These are phyloP conservation scores for Brachionus rubens DNA, from an alignment of 1,140 invertebrate genomes.

Conservation along the genomic window DNA sequence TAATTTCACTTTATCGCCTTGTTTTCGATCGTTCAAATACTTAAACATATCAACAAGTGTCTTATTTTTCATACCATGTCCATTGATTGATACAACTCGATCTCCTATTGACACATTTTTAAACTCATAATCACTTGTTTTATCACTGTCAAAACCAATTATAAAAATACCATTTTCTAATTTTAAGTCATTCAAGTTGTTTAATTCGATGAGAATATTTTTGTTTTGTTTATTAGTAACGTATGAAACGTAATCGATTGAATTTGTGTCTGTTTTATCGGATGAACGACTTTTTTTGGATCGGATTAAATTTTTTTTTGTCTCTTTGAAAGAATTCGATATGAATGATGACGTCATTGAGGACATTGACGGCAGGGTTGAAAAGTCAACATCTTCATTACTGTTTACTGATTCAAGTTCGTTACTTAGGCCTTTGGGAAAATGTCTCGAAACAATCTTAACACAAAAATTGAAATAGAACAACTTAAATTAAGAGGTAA, in stretches of 20 bases:
- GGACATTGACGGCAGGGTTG: conserved; percentile 8
- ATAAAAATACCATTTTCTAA: conserved; percentile 10
- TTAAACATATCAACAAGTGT: background rate
- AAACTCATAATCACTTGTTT: background rate
- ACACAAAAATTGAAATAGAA: background rate
- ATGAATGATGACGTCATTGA: background rate
- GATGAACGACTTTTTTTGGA: conserved; percentile 5
- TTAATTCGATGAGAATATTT: background rate
- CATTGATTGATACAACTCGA: background rate
- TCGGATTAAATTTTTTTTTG: background rate
- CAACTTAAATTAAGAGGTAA: background rate
- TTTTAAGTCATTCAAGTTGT: background rate
- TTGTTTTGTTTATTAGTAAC: conserved; percentile 13
- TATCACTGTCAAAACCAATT: background rate
- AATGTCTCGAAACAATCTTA: conserved; percentile 16
- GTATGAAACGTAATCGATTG: conserved; percentile 10
- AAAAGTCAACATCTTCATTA: background rate
- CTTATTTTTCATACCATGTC: background rate
- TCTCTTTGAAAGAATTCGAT: background rate
- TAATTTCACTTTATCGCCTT: background rate
- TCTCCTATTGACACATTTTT: conserved; percentile 10
- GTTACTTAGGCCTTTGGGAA: background rate
- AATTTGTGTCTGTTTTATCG: background rate
- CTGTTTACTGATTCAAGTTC: background rate
- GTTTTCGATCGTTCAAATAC: background rate